Conservation (phyloP, 2,888 invertebrate species). For the Acanthacorydalis orientalis region DNA sequence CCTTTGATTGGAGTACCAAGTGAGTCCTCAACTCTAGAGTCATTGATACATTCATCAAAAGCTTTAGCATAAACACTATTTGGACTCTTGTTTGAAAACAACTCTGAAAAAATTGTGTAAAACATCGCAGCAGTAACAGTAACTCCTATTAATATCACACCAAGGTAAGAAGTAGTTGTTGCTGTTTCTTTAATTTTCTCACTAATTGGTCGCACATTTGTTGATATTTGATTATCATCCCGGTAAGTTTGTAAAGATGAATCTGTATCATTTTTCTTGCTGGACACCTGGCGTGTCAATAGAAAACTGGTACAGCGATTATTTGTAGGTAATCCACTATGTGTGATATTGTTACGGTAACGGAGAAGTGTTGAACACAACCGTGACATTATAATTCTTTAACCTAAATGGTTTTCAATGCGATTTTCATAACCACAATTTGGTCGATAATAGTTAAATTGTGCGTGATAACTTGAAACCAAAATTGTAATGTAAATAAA, state of each 20-base stretch:
- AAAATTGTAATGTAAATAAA: too few species aligned
- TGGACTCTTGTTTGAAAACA: conserved; percentile 77
- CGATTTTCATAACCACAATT: background rate
- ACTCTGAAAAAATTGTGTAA: conserved; percentile 67
- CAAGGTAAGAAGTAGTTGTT: conserved; percentile 73
- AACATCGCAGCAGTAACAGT: conserved; percentile 70
- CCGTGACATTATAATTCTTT: conserved; percentile 1
- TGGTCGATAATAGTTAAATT: too few species aligned
- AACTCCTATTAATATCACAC: conserved; percentile 63
- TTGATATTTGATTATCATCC: conserved; percentile 7
- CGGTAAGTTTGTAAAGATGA: background rate
- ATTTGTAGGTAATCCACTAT: too few species aligned
- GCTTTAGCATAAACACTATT: conserved; percentile 71
- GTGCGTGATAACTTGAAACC: too few species aligned
- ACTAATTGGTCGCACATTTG: conserved; percentile 45
- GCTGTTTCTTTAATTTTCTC: conserved; percentile 80
- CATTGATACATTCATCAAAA: conserved; percentile 54
- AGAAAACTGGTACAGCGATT: too few species aligned
- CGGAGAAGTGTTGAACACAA: background rate
- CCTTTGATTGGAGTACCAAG: conserved; percentile 81
- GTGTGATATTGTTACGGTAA: background rate
- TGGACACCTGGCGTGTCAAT: background rate
- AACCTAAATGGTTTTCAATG: background rate
- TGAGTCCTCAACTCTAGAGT: conserved; percentile 61
- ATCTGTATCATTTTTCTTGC: background rate